phyloP scores from a whole-genome alignment of 2,888 invertebrate species.

The Ornithoptera alexandrae region DNA sequence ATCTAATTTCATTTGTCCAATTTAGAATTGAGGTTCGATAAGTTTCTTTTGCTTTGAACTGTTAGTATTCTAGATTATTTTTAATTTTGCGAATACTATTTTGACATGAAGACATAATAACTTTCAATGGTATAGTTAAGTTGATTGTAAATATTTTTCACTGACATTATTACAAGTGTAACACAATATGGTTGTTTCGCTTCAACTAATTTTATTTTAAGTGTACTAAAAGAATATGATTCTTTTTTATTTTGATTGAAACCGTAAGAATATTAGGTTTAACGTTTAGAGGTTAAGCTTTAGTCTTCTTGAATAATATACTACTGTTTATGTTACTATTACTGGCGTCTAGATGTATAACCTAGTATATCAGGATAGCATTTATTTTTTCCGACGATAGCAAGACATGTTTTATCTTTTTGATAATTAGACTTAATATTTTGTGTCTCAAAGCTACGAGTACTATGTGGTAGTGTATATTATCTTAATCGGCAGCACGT shows the following conservation, averaged over 20 bases:
- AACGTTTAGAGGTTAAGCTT: slow-evolving; percentile 46
- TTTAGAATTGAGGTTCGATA: no score
- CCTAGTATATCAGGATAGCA: no score
- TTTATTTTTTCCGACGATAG: neutral
- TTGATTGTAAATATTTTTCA: slow-evolving; percentile 24
- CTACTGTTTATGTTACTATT: no score
- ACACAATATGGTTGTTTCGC: slow-evolving; percentile 19
- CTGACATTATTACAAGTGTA: slow-evolving; percentile 3
- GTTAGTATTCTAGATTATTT: neutral
- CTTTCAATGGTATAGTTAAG: slow-evolving; percentile 5
- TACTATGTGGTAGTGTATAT: no score
- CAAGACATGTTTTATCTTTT: no score
- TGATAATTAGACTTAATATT: no score
- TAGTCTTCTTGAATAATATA: slow-evolving; percentile 59
- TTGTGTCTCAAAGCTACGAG: no score
- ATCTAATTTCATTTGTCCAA: no score
- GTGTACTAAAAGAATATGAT: slow-evolving; percentile 29
- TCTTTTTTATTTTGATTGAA: slow-evolving; percentile 31
- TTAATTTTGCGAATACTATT: neutral
- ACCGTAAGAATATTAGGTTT: slow-evolving; percentile 46
- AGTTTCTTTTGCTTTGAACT: no score
- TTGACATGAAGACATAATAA: slow-evolving; percentile 1
- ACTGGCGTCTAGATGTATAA: no score
- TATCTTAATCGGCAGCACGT: no score
- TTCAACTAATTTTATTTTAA: slow-evolving; percentile 20